Evolutionary conservation across 2,797 vertebrate genomes (phyloP), one percentile per base, ranked within the genome.

Genomic region (Pachyuromys duprasi): DNA sequence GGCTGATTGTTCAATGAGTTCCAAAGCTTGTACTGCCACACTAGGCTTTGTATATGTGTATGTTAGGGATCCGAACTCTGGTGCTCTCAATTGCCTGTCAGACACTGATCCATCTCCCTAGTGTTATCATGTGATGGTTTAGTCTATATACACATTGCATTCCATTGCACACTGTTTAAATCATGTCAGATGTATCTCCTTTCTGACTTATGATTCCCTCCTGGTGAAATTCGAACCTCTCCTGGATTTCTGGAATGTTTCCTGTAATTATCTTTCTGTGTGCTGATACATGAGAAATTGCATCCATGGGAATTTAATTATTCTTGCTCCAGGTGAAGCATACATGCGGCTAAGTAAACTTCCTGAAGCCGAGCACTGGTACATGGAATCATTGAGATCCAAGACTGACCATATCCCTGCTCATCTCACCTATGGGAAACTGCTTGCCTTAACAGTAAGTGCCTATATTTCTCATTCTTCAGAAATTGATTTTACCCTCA

Each of bases 341-440:
- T 99, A 99, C 94, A 99, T 99, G 98, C 98, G 99, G 92, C 98
- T 99, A 97, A 99, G 98, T 98, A 99, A 98, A 93, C 98, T 99
- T 96, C 94, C 99, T 0, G 99, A 99, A 97, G 99, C 99, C 28
- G 99, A 99, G 96, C 99, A 98, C 97, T 99, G 99, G 99, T 99
- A 99, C 74, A 96, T 98, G 97, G 99, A 99, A 97, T 99, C 99
- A 0, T 97, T 99, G 97, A 98, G 99, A 97, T 99, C 99, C 98
- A 99, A 99, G 98, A 99, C 99, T 0, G 99, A 99, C 98, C 99
- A 99, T 98, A 99, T 99, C n/a, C 99, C 99, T 65, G 99, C 99
- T 53, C 99, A 99, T 97, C 99, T 99, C 93, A 99, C 99, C 49
- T 99, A 99, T 0, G 99, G 99, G 76, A 99, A 99, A 90, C 99